A percentile compares a stretch with the other conserved stretches of the same genome.
These are phyloP conservation scores for Drosophila subpulchrella DNA, from an alignment of 1,140 invertebrate genomes.

Conservation along the genomic window DNA sequence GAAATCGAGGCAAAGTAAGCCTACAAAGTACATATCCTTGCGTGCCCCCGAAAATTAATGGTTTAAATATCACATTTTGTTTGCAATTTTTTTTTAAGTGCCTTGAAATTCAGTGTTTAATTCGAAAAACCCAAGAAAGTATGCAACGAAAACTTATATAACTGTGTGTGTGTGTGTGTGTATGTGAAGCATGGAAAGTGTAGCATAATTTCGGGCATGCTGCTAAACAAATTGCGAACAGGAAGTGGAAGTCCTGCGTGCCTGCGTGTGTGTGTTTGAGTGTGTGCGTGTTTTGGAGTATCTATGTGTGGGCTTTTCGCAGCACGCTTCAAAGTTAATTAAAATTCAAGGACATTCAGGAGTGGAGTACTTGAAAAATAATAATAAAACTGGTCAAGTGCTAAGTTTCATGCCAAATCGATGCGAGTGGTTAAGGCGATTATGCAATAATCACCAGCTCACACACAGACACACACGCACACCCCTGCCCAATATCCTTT, in stretches of 20 bases:
- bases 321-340: constrained; percentile 62
- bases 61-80: background rate
- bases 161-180: constrained; percentile 33
- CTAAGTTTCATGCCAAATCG: constrained; percentile 43
- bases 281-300: background rate
- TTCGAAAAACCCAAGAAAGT: constrained; percentile 27
- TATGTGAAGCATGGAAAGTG: constrained; percentile 54
- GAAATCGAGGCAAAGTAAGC: constrained; percentile 47
- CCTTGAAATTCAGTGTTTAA: background rate
- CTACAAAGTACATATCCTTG: background rate
- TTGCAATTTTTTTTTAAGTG: constrained; percentile 7
- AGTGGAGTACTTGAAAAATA: background rate
- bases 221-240: constrained; percentile 59
- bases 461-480: constrained; percentile 9
- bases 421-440: constrained; percentile 28
- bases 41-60: background rate
- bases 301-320: constrained; percentile 20
- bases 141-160: constrained; percentile 73
- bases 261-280: constrained; percentile 58
- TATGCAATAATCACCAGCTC: constrained; percentile 61
- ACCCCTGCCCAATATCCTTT: background rate
- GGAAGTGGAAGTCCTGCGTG: constrained; percentile 46
- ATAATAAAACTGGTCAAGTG: background rate
- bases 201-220: constrained; percentile 73
- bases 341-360: constrained; percentile 70